phyloP scores from a whole-genome alignment of 2,888 invertebrate genomes.

The Mimachlamys varia region DNA sequence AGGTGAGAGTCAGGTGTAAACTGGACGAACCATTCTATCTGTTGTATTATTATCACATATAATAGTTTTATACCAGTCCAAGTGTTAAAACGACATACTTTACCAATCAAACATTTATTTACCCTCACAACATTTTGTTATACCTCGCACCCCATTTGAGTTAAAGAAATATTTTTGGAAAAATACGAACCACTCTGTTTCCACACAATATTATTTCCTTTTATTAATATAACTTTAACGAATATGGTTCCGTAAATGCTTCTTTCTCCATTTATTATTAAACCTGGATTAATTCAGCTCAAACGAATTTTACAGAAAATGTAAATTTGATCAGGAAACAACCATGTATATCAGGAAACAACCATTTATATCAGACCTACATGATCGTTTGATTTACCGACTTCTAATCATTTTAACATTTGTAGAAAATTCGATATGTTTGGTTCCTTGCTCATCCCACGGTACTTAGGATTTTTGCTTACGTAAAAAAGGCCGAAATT shows the following conservation, averaged over 20 bases:
- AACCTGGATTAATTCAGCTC: no score
- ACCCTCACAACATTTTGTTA: neutral
- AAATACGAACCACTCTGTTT: no score
- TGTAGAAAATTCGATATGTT: neutral
- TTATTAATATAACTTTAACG: no score
- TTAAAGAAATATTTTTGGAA: neutral
- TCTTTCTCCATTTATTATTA: no score
- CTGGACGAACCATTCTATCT: neutral
- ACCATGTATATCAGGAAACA: neutral
- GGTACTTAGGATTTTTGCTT: neutral
- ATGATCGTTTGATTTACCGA: neutral
- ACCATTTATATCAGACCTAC: neutral
- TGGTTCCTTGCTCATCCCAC: constrained; percentile 25
- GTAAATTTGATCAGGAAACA: no score
- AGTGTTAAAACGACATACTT: constrained; percentile 12
- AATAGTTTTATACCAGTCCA: neutral
- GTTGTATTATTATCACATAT: neutral
- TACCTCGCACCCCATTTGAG: neutral
- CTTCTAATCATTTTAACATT: neutral
- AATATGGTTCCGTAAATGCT: no score
- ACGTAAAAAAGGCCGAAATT: constrained; percentile 22
- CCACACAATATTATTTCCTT: no score
- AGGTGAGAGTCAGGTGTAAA: neutral
- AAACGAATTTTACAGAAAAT: no score
- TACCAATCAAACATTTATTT: constrained; percentile 17